phyloP scores from a whole-genome alignment of 1,140 invertebrate species.

The Papilio polytes region DNA sequence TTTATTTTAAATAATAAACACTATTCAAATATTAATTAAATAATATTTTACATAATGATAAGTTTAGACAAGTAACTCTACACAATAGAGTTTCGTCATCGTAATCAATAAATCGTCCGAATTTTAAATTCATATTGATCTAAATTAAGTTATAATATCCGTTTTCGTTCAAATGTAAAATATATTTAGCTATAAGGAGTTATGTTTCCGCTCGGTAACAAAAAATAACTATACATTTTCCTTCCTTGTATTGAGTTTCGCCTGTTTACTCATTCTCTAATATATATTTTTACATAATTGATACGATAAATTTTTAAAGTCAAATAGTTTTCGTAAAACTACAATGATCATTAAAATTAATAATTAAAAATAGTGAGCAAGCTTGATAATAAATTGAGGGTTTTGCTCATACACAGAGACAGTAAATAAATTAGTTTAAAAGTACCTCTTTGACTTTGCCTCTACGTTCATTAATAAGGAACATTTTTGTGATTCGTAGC shows the following conservation, averaged over 20 bases:
- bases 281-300: background rate
- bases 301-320: no score
- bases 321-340: no score
- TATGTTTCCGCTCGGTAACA: background rate
- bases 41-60: background rate
- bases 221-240: slow-evolving; percentile 3
- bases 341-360: no score
- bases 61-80: background rate
- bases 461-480: no score
- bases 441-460: no score
- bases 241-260: slow-evolving; percentile 1
- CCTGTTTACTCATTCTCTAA: background rate
- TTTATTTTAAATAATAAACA: background rate
- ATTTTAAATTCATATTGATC: background rate
- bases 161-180: background rate
- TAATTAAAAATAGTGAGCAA: no score
- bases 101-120: background rate
- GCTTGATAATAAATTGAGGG: no score
- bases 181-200: background rate
- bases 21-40: no score
- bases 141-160: background rate
- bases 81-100: background rate
- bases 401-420: no score
- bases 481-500: no score
- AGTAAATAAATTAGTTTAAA: no score